Evolutionary conservation across 2,113 vertebrate species (phyloP), one percentile per base, ranked within the genome.

Genomic region (Eonycteris spelaea): DNA sequence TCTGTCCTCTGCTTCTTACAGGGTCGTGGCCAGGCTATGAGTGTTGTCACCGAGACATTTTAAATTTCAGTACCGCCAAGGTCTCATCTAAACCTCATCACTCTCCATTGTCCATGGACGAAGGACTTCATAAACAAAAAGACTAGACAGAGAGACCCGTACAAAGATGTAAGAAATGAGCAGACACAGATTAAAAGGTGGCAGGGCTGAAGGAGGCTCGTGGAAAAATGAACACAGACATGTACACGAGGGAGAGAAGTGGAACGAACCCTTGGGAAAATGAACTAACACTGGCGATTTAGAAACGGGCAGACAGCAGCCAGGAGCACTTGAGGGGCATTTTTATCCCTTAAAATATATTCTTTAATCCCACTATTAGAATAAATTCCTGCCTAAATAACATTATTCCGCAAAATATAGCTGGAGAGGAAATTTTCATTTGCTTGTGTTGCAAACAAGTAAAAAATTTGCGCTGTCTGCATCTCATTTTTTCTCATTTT

Each of bases 401-500:
- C 96, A 96, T 86, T 84, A 94, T 90, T 93, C 70, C 68, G 86
- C 51, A 91, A 92, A 95, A 84, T 87, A 14, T 68, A 91, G 89
- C 78, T 74, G 73, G 53, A 38, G 35, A 35, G 48, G 84, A 96
- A 90, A 93, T 97, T 96, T 95, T 91, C 89, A 96, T 96, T 96
- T 79, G 95, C 63, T 95, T 96, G 71, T 59, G 94, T 86, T 97
- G 94, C 59, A 71, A 14, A 95, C 33, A 78, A 70, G 92, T 73
- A 84, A 80, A 95, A 95, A 78, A 35, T 86, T 77, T 94, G 68
- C 87, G 95, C 84, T 93, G 79, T 95, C 82, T 96, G 82, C 88
- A 79, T 79, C 86, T 96, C 93, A 96, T 91, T 96, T 97, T 93
- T 96, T 78, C 90, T 96, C 73, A 80, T 95, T 94, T 95, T 95